These are phyloP conservation scores for Callospermophilus lateralis DNA, from an alignment of 2,113 vertebrate species.

Conservation along the genomic window DNA sequence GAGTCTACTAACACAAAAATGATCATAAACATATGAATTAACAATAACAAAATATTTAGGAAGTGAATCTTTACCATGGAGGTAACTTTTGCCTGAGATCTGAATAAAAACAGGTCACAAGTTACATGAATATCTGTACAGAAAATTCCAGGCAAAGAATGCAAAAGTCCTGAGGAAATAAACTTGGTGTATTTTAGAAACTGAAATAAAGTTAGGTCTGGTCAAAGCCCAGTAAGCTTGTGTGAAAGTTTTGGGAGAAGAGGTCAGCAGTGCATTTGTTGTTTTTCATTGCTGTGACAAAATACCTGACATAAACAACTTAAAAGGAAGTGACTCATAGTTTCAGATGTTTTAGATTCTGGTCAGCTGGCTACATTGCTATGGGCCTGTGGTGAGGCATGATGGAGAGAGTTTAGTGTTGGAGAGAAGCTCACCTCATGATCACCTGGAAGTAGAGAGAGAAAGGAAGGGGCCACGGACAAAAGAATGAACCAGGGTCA, in stretches of 20 bases:
- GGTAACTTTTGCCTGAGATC: background rate
- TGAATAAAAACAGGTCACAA: background rate
- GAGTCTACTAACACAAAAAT: background rate
- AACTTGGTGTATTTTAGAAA: background rate
- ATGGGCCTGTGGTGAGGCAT: background rate
- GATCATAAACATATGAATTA: background rate
- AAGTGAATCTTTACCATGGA: background rate
- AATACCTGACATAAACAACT: background rate
- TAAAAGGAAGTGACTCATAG: background rate
- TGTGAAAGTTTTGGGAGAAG: background rate
- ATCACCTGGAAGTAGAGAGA: background rate
- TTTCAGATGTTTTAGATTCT: background rate
- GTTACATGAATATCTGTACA: background rate
- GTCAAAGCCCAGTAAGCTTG: fast-evolving
- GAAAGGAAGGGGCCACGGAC: background rate
- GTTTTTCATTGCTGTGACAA: background rate
- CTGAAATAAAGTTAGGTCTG: background rate
- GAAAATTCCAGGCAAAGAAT: background rate
- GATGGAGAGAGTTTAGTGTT: background rate
- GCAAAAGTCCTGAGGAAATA: background rate
- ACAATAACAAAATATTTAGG: background rate
- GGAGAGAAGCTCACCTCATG: background rate
- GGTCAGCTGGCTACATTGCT: background rate
- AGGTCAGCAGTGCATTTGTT: background rate
- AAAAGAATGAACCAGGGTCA: background rate